Evolutionary conservation across 2,797 vertebrate genomes (phyloP), one percentile per base, ranked within the genome.

Genomic region (Malurus leucopterus): DNA sequence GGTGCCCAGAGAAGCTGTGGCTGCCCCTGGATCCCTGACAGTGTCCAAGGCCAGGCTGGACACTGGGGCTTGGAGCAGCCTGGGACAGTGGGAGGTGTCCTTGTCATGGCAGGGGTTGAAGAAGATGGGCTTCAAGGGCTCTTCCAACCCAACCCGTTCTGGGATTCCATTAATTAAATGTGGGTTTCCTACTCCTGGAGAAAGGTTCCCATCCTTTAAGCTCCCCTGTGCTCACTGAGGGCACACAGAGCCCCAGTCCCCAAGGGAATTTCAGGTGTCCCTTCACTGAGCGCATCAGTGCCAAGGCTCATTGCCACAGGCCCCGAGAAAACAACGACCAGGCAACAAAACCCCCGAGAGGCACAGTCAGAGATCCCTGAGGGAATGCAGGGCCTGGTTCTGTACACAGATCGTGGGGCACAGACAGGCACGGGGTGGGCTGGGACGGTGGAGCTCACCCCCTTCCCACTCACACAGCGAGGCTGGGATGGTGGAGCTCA

Each of bases 351-450:
- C 2, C 11, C 6, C 21, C 26, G 15, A 18, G 10, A 7, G 1
- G 11, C 26, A 44, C 11, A 6, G 2, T 19, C 41, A 44, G 69
- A 67, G 67, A 38, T 43, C 58, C 49, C 49, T 16, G 5, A 17
- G 30, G 21, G 9, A 9, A 13, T 2, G 4, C 41, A 14, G 24
- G 36, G 27, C 18, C 15, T 6, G 19, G 12, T 18, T 40, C 47
- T 16, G 49, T 2, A 13, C 51, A 36, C 38, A 40, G 26, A 11
- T 44, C 0, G 0, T 2, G 2, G n/a, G 30, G 24, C 1, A 55
- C 51, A 13, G 62, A 61, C 36, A 34, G 49, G 44, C 9, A 30
- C 0, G 0, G 40, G 6, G 21, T 7, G 36, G 10, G 47, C n/a
- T 19, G 6, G 43, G 61, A 32, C 0, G 4, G 41, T 3, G 17